Evolutionary conservation across 1,140 invertebrate genomes (phyloP).

Genomic region (Tetramorium parvispinum): DNA sequence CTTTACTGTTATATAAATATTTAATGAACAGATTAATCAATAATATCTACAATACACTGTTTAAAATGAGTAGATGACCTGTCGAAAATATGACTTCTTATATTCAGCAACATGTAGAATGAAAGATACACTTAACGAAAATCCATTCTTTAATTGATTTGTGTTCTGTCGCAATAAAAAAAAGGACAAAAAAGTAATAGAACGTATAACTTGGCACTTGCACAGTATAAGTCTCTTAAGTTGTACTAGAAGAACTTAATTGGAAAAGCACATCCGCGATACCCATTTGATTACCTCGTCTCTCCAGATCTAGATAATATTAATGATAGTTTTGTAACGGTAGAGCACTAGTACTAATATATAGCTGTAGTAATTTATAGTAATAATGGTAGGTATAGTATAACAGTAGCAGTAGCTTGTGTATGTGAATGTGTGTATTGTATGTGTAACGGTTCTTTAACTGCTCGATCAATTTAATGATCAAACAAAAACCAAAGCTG

Average conservation of each 20-base stretch:
- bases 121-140: background rate
- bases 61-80: background rate
- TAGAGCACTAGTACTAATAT: slow-evolving; percentile 68
- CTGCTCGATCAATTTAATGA: slow-evolving; percentile 31
- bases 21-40: background rate
- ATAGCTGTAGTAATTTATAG: slow-evolving; percentile 70
- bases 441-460: slow-evolving; percentile 24
- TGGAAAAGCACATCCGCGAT: background rate
- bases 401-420: slow-evolving; percentile 54
- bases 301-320: slow-evolving; percentile 64
- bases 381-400: slow-evolving; percentile 69
- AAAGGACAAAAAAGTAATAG: background rate
- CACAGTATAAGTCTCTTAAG: slow-evolving; percentile 5
- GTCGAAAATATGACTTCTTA: background rate
- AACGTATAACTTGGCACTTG: slow-evolving; percentile 20
- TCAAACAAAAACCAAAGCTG: slow-evolving; percentile 58
- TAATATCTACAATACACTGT: background rate
- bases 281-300: slow-evolving; percentile 61
- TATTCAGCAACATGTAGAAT: background rate
- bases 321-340: slow-evolving; percentile 68
- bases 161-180: slow-evolving; percentile 7
- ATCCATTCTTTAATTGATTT: background rate
- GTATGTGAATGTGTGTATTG: background rate
- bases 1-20: background rate
- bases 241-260: background rate